Evolutionary conservation across 2,888 invertebrate species (phyloP).

Genomic region (Hirtodrosophila duncani): DNA sequence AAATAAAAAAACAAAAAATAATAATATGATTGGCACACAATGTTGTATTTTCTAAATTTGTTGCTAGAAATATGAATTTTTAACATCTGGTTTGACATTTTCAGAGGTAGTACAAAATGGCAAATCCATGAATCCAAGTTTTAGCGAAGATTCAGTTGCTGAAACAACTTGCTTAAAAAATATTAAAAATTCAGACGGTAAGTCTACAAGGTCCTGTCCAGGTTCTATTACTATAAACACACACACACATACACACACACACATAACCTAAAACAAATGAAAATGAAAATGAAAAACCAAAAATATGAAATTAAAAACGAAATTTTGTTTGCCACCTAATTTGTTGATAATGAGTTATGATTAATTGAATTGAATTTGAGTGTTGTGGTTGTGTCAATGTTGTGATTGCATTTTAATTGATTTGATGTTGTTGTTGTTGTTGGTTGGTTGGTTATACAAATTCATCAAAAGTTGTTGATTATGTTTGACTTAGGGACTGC

Average conservation of each 20-base stretch:
- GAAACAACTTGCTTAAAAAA: slow-evolving; percentile 89
- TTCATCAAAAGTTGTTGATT: no score
- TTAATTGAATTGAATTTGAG: slow-evolving; percentile 49
- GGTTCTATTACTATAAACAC: slow-evolving; percentile 36
- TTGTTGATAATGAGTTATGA: no score
- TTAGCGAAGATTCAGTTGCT: slow-evolving; percentile 89
- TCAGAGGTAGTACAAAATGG: slow-evolving; percentile 80
- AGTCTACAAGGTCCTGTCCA: slow-evolving; percentile 78
- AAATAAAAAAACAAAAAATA: slow-evolving; percentile 5
- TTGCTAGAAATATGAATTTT: slow-evolving; percentile 47
- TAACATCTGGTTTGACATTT: slow-evolving; percentile 75
- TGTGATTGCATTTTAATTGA: slow-evolving; percentile 74
- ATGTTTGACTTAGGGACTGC: no score
- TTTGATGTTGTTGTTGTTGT: slow-evolving; percentile 51
- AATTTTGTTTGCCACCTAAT: no score
- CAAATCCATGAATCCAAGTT: slow-evolving; percentile 84
- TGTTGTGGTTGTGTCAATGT: slow-evolving; percentile 78
- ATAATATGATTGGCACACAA: no score
- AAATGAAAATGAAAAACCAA: slow-evolving; percentile 14
- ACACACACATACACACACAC: slow-evolving; percentile 29
- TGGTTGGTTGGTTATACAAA: slow-evolving; percentile 42
- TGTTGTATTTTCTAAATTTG: no score
- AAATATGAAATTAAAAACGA: slow-evolving; percentile 11
- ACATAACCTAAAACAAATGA: slow-evolving; percentile 28
- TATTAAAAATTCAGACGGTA: slow-evolving; percentile 91